These are phyloP conservation scores for Ceratosolen fusciceps DNA, from an alignment of 1,140 invertebrate genomes.

Conservation along the genomic window DNA sequence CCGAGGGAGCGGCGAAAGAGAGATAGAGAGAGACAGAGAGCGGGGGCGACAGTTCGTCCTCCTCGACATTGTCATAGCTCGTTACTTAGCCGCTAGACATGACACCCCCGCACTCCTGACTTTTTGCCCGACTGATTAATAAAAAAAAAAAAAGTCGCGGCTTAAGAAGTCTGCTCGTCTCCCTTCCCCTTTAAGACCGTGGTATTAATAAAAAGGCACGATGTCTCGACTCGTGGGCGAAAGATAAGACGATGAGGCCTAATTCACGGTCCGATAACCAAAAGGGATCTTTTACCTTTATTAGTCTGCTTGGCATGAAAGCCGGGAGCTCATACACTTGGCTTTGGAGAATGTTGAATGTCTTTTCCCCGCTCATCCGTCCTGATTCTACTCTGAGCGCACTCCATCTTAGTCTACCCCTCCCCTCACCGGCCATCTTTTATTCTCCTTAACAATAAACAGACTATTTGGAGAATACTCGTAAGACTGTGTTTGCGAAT, in stretches of 20 bases:
- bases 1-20: too few species aligned
- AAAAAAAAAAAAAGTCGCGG: background rate
- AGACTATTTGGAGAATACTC: constrained; percentile 6
- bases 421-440: too few species aligned
- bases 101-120: background rate
- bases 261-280: background rate
- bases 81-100: background rate
- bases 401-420: background rate
- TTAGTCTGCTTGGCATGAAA: background rate
- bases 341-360: too few species aligned
- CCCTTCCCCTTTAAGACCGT: background rate
- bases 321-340: too few species aligned
- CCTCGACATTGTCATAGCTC: constrained; percentile 20
- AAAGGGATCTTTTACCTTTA: background rate
- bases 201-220: background rate
- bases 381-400: background rate
- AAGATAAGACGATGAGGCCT: background rate
- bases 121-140: constrained; percentile 24
- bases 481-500: constrained; percentile 26
- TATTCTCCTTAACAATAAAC: constrained; percentile 3
- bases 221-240: background rate
- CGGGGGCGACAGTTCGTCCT: background rate
- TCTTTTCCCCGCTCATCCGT: background rate
- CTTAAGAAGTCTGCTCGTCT: background rate
- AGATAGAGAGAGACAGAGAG: too few species aligned